A percentile compares a stretch with the other conserved stretches of the same genome.
Conservation (phyloP, 2,797 vertebrate genomes). For the Arctocebus calabarensis region DNA sequence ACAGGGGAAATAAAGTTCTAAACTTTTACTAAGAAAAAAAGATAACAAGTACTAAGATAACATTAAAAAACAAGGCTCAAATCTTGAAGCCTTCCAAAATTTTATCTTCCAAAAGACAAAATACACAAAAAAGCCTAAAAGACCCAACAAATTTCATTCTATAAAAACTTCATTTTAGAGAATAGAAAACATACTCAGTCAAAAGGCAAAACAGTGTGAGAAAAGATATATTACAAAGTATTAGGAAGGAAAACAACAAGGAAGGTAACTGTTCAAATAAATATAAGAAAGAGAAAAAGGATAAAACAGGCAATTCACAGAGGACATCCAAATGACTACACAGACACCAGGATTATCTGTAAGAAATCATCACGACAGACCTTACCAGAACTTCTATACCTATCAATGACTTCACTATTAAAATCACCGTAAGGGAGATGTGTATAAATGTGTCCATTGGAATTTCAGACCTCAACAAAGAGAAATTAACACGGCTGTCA, state of each 20-base stretch:
- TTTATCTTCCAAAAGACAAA: background rate
- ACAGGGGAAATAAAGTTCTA: slow-evolving; percentile 1
- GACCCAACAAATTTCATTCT: slow-evolving; percentile 6
- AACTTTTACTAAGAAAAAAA: background rate
- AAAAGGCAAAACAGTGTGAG: slow-evolving; percentile 23
- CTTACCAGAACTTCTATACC: background rate
- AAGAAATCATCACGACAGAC: background rate
- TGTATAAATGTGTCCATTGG: background rate
- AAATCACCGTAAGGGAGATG: slow-evolving; percentile 12
- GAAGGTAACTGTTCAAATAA: slow-evolving; percentile 23
- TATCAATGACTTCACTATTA: background rate
- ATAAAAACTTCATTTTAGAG: slow-evolving; percentile 6
- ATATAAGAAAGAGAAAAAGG: slow-evolving; percentile 17
- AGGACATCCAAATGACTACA: background rate
- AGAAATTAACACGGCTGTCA: background rate
- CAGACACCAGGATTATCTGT: background rate
- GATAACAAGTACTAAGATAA: slow-evolving; percentile 21
- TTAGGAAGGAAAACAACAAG: slow-evolving; percentile 23
- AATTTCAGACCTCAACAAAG: slow-evolving; percentile 25
- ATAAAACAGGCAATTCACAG: background rate
- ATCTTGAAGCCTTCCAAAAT: too few species aligned
- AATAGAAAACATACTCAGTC: background rate
- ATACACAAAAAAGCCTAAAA: background rate
- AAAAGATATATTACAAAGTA: background rate
- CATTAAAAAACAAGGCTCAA: background rate